These are phyloP conservation scores for Myotis pilosus DNA, from an alignment of 2,797 vertebrate genomes.

Conservation along the genomic window DNA sequence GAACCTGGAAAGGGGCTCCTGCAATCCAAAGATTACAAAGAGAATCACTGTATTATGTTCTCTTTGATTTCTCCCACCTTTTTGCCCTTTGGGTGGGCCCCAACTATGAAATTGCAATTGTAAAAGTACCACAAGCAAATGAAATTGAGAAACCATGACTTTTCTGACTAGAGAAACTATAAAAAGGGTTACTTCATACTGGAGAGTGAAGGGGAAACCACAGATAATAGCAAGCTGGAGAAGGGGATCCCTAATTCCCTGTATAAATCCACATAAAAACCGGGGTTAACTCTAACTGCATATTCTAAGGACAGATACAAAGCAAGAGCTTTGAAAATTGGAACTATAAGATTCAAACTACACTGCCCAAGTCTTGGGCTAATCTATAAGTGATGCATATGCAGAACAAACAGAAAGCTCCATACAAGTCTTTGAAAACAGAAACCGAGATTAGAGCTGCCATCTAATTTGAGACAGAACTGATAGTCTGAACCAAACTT, in stretches of 20 bases:
- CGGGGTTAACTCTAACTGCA: background rate
- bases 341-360: background rate
- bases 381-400: background rate
- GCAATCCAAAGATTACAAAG: background rate
- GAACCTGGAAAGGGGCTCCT: background rate
- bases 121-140: background rate
- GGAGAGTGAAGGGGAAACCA: background rate
- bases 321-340: background rate
- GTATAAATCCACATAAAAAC: background rate
- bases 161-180: background rate
- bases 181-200: background rate
- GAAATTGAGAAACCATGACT: background rate
- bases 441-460: background rate
- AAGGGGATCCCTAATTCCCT: background rate
- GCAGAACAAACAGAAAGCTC: background rate
- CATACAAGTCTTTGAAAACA: background rate
- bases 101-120: background rate
- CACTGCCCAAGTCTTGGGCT: conserved; percentile 2
- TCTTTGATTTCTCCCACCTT: background rate
- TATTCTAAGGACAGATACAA: background rate
- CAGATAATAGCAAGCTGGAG: background rate
- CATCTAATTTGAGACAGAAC: background rate
- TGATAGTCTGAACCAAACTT: background rate
- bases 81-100: background rate
- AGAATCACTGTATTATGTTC: background rate